These are phyloP conservation scores for Podilymbus podiceps DNA, from an alignment of 2,113 vertebrate species.

Conservation along the genomic window DNA sequence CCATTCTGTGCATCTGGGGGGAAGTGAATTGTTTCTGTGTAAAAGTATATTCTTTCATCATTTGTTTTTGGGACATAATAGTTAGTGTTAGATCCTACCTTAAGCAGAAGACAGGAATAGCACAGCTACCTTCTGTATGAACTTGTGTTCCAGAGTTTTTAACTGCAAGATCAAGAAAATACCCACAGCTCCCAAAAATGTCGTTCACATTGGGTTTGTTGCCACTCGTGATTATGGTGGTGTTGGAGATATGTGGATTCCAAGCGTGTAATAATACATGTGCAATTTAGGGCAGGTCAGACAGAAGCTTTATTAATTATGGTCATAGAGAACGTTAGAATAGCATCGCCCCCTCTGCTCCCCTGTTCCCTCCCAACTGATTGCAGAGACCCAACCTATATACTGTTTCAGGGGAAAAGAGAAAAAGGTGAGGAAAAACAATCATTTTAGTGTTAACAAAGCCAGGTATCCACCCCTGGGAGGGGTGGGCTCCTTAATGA, in stretches of 20 bases:
- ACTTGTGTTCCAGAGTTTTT: background rate
- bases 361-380: background rate
- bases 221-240: background rate
- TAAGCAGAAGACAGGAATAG: background rate
- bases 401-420: background rate
- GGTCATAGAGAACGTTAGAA: background rate
- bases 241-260: background rate
- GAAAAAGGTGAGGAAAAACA: background rate
- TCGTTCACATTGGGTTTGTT: background rate
- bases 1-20: background rate
- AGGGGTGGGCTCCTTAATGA: background rate
- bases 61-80: background rate
- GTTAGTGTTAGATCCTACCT: background rate
- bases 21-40: background rate
- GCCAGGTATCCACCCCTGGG: background rate
- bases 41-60: background rate
- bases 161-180: background rate
- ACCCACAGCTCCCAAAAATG: background rate
- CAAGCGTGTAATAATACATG: background rate
- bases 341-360: background rate
- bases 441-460: background rate
- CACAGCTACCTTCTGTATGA: background rate
- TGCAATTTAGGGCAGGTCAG: background rate
- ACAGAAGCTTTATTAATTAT: background rate
- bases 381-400: background rate